These are phyloP conservation scores for Cataglyphis albicans DNA, from an alignment of 2,888 invertebrate species.

Conservation along the genomic window DNA sequence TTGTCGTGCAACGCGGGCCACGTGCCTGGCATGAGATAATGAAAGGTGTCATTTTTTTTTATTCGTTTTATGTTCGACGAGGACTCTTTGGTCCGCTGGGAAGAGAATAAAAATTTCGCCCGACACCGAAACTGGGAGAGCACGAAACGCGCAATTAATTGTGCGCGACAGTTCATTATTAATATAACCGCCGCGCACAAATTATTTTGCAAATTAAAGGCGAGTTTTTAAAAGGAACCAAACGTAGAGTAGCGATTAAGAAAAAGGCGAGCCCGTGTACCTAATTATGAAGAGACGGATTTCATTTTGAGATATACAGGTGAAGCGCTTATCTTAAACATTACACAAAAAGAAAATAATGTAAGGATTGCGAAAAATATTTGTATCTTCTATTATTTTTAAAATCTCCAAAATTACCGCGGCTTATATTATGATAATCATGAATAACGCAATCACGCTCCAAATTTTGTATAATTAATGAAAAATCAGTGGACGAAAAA, in stretches of 20 bases:
- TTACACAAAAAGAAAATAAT: neutral
- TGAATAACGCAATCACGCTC: neutral
- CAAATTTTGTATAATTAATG: slow-evolving; percentile 10
- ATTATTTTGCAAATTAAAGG: slow-evolving; percentile 46
- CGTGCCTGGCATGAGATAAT: slow-evolving; percentile 75
- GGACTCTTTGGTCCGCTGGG: slow-evolving; percentile 42
- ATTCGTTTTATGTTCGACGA: slow-evolving; percentile 52
- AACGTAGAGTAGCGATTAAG: slow-evolving; percentile 42
- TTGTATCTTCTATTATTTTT: neutral
- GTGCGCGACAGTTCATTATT: slow-evolving; percentile 59
- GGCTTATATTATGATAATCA: neutral
- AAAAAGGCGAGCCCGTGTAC: slow-evolving; percentile 38
- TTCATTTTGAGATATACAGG: slow-evolving; percentile 20
- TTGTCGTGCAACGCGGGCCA: slow-evolving; percentile 73
- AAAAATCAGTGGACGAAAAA: neutral
- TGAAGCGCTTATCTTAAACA: slow-evolving; percentile 17
- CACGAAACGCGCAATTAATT: slow-evolving; percentile 50
- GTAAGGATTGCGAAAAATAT: slow-evolving; percentile 1
- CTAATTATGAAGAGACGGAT: slow-evolving; percentile 40
- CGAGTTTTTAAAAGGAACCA: slow-evolving; percentile 41
- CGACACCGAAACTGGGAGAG: slow-evolving; percentile 59
- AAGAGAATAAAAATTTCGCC: slow-evolving; percentile 45
- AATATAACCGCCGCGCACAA: slow-evolving; percentile 29
- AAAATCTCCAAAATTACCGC: neutral
- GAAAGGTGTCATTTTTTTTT: slow-evolving; percentile 68